Percentiles rank a stretch among this genome's conserved stretches.
phyloP scores from a whole-genome alignment of 2,888 invertebrate species.

The Spatulosminthurus flaviceps region DNA sequence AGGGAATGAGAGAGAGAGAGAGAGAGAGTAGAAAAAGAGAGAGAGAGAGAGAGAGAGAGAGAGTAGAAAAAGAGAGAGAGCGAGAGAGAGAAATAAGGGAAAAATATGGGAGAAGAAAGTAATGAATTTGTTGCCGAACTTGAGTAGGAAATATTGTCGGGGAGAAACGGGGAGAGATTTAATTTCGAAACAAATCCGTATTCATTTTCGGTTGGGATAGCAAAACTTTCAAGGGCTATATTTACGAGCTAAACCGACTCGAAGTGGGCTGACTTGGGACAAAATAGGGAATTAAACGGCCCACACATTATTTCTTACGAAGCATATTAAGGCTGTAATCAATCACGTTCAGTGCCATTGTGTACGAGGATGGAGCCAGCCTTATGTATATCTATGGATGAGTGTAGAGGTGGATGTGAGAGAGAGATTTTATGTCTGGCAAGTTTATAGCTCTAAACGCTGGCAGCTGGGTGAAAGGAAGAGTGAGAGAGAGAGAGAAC shows the following conservation, averaged over 20 bases:
- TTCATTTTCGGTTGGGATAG: background rate
- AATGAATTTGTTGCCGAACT: background rate
- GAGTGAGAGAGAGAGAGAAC: too few species aligned
- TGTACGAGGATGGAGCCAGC: background rate
- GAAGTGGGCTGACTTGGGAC: background rate
- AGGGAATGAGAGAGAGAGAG: too few species aligned
- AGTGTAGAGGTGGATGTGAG: too few species aligned
- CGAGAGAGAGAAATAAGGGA: background rate
- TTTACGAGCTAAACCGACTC: background rate
- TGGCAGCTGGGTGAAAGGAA: constrained; percentile 6
- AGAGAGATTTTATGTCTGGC: too few species aligned
- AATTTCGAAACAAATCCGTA: constrained; percentile 14
- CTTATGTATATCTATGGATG: too few species aligned
- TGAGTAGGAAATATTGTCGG: constrained; percentile 4
- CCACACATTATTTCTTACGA: constrained; percentile 25
- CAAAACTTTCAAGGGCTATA: background rate
- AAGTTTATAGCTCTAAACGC: background rate
- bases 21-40: too few species aligned
- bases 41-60: too few species aligned
- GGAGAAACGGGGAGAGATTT: background rate
- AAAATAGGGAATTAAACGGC: constrained; percentile 32
- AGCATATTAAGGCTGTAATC: constrained; percentile 39
- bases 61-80: too few species aligned
- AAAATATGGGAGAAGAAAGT: background rate
- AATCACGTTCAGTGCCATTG: constrained; percentile 41